phyloP scores from a whole-genome alignment of 1,140 invertebrate species.

The Habropoda laboriosa region DNA sequence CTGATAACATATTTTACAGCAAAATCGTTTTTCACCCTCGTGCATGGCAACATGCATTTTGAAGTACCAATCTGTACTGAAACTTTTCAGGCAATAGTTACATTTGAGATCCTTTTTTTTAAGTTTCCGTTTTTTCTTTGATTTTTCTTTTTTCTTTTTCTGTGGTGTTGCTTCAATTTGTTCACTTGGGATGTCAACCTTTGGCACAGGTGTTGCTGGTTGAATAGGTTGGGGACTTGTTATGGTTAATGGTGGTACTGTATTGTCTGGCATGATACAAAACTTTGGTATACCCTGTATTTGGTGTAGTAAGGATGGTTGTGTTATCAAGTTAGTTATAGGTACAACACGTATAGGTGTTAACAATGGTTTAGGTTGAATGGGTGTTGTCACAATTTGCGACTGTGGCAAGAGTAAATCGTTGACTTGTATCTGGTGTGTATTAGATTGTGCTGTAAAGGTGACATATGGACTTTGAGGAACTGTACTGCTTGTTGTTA shows the following conservation, averaged over 20 bases:
- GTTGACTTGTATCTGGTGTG: constrained; percentile 63
- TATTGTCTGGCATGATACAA: constrained; percentile 74
- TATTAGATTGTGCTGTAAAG: constrained; percentile 46
- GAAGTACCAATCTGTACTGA: constrained; percentile 78
- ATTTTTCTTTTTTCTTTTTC: neutral
- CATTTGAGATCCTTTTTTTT: constrained; percentile 72
- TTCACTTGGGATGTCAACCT: neutral
- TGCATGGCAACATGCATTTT: constrained; percentile 77
- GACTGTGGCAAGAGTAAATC: constrained; percentile 66
- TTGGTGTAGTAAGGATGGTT: constrained; percentile 76
- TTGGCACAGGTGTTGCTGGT: constrained; percentile 9
- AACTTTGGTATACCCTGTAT: constrained; percentile 77
- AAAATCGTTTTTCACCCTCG: constrained; percentile 70
- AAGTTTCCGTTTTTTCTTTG: constrained; percentile 50
- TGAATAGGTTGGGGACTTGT: constrained; percentile 20
- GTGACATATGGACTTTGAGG: constrained; percentile 41
- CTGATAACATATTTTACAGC: constrained; percentile 71
- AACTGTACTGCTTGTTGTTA: neutral
- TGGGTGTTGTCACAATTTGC: constrained; percentile 48
- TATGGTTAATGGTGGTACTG: constrained; percentile 8
- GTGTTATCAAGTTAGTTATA: constrained; percentile 75
- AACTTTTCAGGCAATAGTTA: constrained; percentile 73
- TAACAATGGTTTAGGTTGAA: constrained; percentile 67
- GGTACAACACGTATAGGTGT: constrained; percentile 76
- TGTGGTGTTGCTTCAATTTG: neutral